A percentile compares a stretch with the other conserved stretches of the same genome.
Evolutionary conservation across 1,140 invertebrate species (phyloP).

Genomic region (Papilio polytes): DNA sequence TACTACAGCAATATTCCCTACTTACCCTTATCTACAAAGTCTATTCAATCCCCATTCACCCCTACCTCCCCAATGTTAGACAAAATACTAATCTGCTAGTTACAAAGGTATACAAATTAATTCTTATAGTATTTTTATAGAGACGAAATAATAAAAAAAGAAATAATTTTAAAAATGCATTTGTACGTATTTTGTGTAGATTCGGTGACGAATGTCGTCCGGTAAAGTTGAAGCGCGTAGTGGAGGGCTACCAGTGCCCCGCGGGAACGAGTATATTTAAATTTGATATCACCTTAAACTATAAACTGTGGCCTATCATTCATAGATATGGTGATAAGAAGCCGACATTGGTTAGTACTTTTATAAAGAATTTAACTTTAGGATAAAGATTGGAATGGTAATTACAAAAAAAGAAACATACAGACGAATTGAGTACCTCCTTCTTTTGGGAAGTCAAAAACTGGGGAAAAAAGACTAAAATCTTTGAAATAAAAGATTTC

Average conservation of each 20-base stretch:
- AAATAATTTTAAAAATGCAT: no score
- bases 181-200: slow-evolving; percentile 29
- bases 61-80: background rate
- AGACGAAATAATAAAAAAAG: no score
- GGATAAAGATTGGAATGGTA: background rate
- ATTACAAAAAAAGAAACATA: no score
- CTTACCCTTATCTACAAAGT: background rate
- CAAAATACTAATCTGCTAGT: background rate
- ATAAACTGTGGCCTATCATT: slow-evolving; percentile 89
- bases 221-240: slow-evolving; percentile 89
- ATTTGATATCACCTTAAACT: slow-evolving; percentile 91
- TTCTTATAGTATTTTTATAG: background rate
- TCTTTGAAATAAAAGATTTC: no score
- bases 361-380: background rate
- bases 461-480: no score
- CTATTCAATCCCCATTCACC: background rate
- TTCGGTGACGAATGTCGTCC: slow-evolving; percentile 89
- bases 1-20: background rate
- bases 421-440: no score
- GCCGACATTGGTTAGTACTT: slow-evolving; percentile 87
- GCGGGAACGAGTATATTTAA: slow-evolving; percentile 86
- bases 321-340: slow-evolving; percentile 89
- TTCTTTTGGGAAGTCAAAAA: no score
- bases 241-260: slow-evolving; percentile 87
- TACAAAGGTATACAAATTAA: background rate